A percentile compares a stretch with the other conserved stretches of the same genome.
These are phyloP conservation scores for Polyommatus iphigenia DNA, from an alignment of 2,888 invertebrate species.

Conservation along the genomic window DNA sequence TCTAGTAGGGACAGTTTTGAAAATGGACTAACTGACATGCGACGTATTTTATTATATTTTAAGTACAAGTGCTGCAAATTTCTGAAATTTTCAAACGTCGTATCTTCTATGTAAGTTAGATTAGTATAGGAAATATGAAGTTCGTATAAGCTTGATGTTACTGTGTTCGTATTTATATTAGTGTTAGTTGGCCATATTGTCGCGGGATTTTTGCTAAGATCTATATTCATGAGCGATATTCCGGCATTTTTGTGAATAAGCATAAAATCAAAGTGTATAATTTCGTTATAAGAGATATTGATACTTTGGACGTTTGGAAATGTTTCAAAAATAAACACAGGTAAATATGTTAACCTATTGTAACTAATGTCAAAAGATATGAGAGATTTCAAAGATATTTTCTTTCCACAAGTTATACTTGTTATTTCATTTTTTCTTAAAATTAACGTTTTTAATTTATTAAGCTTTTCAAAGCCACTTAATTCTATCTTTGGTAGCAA, in stretches of 20 bases:
- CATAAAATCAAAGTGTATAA: conserved; percentile 66
- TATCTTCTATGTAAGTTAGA: conserved; percentile 78
- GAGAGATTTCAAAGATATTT: conserved; percentile 60
- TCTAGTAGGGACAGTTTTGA: conserved; percentile 86
- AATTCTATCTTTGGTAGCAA: conserved; percentile 86
- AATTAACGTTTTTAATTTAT: conserved; percentile 64
- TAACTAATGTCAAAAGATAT: conserved; percentile 66
- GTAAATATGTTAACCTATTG: conserved; percentile 63
- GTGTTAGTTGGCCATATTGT: conserved; percentile 58
- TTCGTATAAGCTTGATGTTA: conserved; percentile 68
- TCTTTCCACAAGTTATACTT: conserved; percentile 59
- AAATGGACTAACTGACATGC: conserved; percentile 92
- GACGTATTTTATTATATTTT: conserved; percentile 86
- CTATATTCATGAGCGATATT: conserved; percentile 63
- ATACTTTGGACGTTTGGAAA: conserved; percentile 71
- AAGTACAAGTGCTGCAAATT: conserved; percentile 88
- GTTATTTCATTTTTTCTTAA: conserved; percentile 71
- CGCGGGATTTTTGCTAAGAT: conserved; percentile 69
- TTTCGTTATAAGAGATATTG: conserved; percentile 68
- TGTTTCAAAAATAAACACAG: conserved; percentile 60
- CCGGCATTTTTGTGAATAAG: conserved; percentile 56
- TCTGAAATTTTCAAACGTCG: conserved; percentile 88
- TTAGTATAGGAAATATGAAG: conserved; percentile 69
- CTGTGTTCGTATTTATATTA: conserved; percentile 58
- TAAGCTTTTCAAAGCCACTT: conserved; percentile 69